Evolutionary conservation across 2,888 invertebrate genomes (phyloP), one percentile per base, ranked within the genome.

Genomic region (Amphipoea lucens): DNA sequence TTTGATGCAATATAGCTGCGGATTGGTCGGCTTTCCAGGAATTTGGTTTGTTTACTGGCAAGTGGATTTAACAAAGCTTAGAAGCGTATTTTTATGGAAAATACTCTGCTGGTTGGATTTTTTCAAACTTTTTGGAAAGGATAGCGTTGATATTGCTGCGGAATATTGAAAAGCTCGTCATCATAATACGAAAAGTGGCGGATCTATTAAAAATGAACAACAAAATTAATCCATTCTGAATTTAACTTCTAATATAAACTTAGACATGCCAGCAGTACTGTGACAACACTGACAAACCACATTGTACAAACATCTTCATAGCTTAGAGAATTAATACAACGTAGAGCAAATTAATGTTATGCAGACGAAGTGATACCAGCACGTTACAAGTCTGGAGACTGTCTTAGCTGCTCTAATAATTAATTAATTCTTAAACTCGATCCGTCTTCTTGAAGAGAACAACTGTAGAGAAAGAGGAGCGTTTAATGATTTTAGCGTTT

Each of bases 321-420:
- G 62, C 75, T 72, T 79, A 80, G 66, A 63, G 73, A 80, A 80
- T 80, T 84, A 36, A 85, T 83, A 85, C 76, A 69, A 63, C 42
- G 63, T 76, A 70, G 73, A 65, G 63, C 57, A 74, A 76, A 84
- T 77, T 76, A 68, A 71, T 74, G 48, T 76, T n/a, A 68, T 23
- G 51, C n/a, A 74, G 63, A 85, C 70, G 29, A 23, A 63, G 73
- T 73, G 40, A 62, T 67, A 73, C 69, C 29, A 57, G 72, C 14
- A 65, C 29, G 14, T 73, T 66, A 54, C 45, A 62, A 51, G 65
- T 73, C 68, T 84, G 36, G 51, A 45, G 29, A 48, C 74, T 79
- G 7, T 68, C 68, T 80, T 62, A 69, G 57, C 42, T 68, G 29
- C 60, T 84, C 29, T 48, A 54, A 62, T 70, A 81, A 83, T 72